Evolutionary conservation across 92 coral and sea anemone species (phyloP).

Genomic region (Zoanthus gigantus): DNA sequence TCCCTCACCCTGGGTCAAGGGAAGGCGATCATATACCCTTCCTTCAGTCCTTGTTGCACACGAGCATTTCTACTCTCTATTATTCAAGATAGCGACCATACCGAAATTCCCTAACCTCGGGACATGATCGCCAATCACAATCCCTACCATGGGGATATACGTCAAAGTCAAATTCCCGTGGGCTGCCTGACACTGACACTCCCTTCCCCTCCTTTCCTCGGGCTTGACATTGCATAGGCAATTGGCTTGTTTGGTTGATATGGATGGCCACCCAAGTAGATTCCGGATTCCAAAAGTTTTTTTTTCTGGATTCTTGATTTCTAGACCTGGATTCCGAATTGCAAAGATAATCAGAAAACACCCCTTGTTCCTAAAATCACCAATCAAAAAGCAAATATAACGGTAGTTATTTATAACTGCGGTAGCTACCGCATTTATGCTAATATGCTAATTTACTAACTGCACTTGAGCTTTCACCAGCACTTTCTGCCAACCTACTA

Average conservation of each 20-base stretch:
- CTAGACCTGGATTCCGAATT: neutral
- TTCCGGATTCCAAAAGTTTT: neutral
- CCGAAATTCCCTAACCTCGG: neutral
- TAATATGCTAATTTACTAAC: constrained; percentile 20
- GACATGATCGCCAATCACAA: neutral
- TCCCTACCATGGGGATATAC: too few species aligned
- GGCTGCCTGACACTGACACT: too few species aligned
- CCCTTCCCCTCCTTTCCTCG: too few species aligned
- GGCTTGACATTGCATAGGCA: neutral
- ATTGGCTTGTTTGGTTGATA: constrained; percentile 19
- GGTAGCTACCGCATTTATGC: neutral
- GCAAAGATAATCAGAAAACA: neutral
- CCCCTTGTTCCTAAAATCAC: neutral
- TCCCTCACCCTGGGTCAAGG: too few species aligned
- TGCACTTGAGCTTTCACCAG: constrained; percentile 3
- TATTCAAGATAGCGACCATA: too few species aligned
- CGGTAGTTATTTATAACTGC: neutral
- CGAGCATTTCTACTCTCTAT: too few species aligned
- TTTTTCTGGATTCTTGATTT: neutral
- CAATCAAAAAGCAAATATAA: neutral
- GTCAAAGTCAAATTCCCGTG: too few species aligned
- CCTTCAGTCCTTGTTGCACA: too few species aligned
- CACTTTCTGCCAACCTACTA: neutral
- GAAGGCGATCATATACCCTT: too few species aligned
- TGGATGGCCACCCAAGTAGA: neutral